These are phyloP conservation scores for Troglohyphantes excavatus DNA, from an alignment of 2,888 invertebrate genomes.

Conservation along the genomic window DNA sequence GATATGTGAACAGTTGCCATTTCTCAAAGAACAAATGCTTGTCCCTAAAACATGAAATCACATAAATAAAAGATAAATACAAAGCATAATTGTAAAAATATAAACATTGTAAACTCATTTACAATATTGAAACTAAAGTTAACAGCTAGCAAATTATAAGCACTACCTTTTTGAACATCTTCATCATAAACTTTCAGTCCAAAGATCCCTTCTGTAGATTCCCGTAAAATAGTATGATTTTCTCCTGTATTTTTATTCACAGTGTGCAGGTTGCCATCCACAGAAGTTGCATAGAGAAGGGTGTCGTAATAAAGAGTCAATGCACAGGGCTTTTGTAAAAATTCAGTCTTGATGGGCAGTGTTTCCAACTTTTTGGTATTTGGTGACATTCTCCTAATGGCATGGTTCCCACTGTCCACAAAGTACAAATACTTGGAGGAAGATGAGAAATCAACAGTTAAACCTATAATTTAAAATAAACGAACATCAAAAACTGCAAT, in stretches of 20 bases:
- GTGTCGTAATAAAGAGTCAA: conserved; percentile 87
- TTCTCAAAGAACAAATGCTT: conserved; percentile 85
- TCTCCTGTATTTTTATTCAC: conserved; percentile 86
- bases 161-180: conserved; percentile 84
- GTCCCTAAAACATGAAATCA: conserved; percentile 82
- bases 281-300: conserved; percentile 87
- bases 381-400: conserved; percentile 87
- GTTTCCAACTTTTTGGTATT: conserved; percentile 81
- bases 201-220: conserved; percentile 84
- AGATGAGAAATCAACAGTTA: conserved; percentile 86
- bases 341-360: conserved; percentile 78
- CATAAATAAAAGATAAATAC: no score
- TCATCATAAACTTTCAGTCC: conserved; percentile 86
- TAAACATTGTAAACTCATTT: no score
- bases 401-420: conserved; percentile 85
- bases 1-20: conserved; percentile 87
- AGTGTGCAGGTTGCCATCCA: conserved; percentile 86
- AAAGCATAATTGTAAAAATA: no score
- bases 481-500: background rate
- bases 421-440: conserved; percentile 87
- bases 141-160: background rate
- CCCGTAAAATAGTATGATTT: conserved; percentile 84
- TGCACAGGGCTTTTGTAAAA: conserved; percentile 85
- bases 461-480: conserved; percentile 84
- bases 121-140: no score